A percentile compares a stretch with the other conserved stretches of the same genome.
Evolutionary conservation across 1,140 invertebrate genomes (phyloP).

Genomic region (Oppia nitens): DNA sequence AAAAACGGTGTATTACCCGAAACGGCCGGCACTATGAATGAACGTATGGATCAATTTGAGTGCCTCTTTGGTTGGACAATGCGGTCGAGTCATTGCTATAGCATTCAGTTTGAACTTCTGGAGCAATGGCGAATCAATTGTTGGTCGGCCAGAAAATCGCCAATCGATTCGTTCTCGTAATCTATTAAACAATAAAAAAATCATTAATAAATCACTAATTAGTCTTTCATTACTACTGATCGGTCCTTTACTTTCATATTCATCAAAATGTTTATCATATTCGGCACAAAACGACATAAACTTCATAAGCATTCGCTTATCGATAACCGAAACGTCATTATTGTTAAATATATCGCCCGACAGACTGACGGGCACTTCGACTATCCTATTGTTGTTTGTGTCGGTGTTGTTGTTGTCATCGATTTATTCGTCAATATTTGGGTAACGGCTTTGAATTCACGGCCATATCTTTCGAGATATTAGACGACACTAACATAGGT

Average conservation of each 20-base stretch:
- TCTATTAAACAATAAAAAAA: conserved; percentile 13
- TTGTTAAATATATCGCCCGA: conserved; percentile 86
- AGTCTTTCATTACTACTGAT: too few relatives aligned
- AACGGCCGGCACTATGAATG: conserved; percentile 61
- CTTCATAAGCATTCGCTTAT: conserved; percentile 90
- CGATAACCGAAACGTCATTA: conserved; percentile 67
- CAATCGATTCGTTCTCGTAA: conserved; percentile 52
- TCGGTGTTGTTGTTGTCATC: too few relatives aligned
- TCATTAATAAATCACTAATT: too few relatives aligned
- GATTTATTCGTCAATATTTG: conserved; percentile 70
- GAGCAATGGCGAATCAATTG: conserved; percentile 64
- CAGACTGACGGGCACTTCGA: conserved; percentile 78
- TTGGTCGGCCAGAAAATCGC: conserved; percentile 61
- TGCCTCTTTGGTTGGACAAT: conserved; percentile 47
- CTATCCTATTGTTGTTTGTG: conserved; percentile 15
- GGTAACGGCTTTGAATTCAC: conserved; percentile 81
- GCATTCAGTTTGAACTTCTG: conserved; percentile 77
- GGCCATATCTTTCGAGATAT: conserved; percentile 85
- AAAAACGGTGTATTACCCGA: conserved; percentile 91
- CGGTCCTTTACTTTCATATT: conserved; percentile 65
- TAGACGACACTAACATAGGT: conserved; percentile 78
- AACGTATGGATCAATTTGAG: conserved; percentile 70
- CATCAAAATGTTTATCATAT: conserved; percentile 49
- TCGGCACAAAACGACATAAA: conserved; percentile 68
- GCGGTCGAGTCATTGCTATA: conserved; percentile 49